Base-by-base conservation (phyloP, 2,888 invertebrate species). In the Acleris cristana region DNA sequence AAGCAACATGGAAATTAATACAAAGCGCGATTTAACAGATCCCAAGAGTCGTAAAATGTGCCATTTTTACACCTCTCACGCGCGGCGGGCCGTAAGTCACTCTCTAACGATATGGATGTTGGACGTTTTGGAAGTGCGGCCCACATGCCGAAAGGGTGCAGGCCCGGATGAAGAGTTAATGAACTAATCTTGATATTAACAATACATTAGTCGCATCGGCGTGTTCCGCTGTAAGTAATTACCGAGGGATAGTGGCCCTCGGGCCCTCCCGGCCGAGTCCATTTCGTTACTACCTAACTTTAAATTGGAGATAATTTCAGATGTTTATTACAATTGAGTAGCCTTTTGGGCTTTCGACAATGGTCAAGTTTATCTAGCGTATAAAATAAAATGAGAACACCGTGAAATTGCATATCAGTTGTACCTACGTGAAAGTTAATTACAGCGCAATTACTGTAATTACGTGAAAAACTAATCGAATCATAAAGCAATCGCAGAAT, bases 171-270 rank as follows among this genome's bases (percentile, higher is more conserved):
- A 89, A 87, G 87, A 90, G 92, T 91, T 92, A 92, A 92, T 92
- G 89, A 90, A 91, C 89, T 92, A 91, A 92, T 92, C 88, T 88
- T 81, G 90, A 92, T 92, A 92, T 92, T 89, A 92, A 92, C 91
- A 89, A 90, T 87, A 91, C 90, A 92, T 91, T 90, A 90, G 87
- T 81, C 85, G 83, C 90, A 90, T 87, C 89, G 89, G 90, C 89
- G 89, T 81, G 83, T 78, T 73, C 70, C 72, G 72, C 59, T 62
- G 76, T 79, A 78, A 78, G 79, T 77, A 78, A 74, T 73, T 67
- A 74, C 74, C 78, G 78, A 80, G 79, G 81, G 71, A 70, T 69
- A 68, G 71, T 70, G 70, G 54, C 72, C 72, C 64, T 64, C 5
- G 40, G 52, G 49, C 59, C 44, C 51, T 18, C 44, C 53, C 40